phyloP scores from a whole-genome alignment of 30 jellyfish, hydroid and myxozoan genomes.

The Aurelia sp. region DNA sequence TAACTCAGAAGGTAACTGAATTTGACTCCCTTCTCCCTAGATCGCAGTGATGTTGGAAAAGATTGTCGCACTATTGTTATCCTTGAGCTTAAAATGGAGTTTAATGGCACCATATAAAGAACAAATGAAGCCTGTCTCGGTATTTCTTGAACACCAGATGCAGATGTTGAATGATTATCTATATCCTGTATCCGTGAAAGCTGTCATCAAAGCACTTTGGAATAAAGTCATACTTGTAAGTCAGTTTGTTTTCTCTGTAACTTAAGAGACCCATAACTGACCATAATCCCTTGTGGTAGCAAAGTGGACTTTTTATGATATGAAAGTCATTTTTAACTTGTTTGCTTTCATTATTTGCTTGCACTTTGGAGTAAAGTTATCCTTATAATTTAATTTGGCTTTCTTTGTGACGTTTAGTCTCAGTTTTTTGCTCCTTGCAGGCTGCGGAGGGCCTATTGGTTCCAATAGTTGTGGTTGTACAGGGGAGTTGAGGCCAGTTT shows the following conservation, averaged over 20 bases:
- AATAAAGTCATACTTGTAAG: conserved; percentile 33
- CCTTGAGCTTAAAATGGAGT: conserved; percentile 45
- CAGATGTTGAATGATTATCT: conserved; percentile 17
- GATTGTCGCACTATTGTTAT: conserved; percentile 30
- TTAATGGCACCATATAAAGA: conserved; percentile 35
- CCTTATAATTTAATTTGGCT: no score
- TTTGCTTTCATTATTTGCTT: no score
- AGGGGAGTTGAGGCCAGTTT: no score
- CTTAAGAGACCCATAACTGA: no score
- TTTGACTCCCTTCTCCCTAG: not conserved
- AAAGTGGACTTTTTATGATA: no score
- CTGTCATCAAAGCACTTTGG: conserved; percentile 54
- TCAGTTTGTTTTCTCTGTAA: not conserved
- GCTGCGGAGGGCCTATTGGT: no score
- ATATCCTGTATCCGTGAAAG: conserved; percentile 33
- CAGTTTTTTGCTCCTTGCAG: no score
- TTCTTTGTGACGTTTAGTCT: no score
- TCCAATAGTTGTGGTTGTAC: no score
- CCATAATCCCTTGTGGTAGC: no score
- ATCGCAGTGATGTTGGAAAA: conserved; percentile 44
- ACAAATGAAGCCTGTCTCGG: conserved; percentile 48
- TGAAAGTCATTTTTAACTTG: no score
- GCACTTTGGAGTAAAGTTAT: no score
- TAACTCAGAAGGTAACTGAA: not conserved
- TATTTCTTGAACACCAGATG: conserved; percentile 54